These are phyloP conservation scores for Phrynocephalus guinanensis DNA, from an alignment of 2,797 vertebrate species.

Conservation along the genomic window DNA sequence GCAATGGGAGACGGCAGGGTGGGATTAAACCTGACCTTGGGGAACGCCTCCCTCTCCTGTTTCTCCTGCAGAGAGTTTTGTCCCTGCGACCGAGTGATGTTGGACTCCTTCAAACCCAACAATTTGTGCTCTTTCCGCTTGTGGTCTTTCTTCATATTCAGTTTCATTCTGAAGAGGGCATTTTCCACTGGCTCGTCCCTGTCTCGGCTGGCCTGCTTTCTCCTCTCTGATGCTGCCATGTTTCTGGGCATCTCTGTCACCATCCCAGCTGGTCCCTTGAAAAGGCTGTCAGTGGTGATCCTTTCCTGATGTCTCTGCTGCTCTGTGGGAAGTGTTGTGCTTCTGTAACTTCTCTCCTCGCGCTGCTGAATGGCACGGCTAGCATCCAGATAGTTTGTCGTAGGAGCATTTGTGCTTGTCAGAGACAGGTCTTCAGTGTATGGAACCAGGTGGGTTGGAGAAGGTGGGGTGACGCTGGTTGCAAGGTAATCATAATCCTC, in stretches of 20 bases:
- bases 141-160: slow-evolving; percentile 53
- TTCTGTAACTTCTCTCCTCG: slow-evolving; percentile 35
- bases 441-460: slow-evolving; percentile 4
- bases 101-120: slow-evolving; percentile 24
- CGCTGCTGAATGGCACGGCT: slow-evolving; percentile 54
- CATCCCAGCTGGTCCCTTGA: not conserved
- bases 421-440: slow-evolving; percentile 54
- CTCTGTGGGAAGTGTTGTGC: slow-evolving; percentile 24
- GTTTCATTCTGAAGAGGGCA: slow-evolving; percentile 68
- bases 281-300: not conserved
- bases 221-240: slow-evolving; percentile 9
- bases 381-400: slow-evolving; percentile 50
- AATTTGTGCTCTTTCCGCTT: slow-evolving; percentile 3
- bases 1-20: slow-evolving; percentile 69
- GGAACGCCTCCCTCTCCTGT: slow-evolving; percentile 58
- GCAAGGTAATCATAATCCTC: slow-evolving; percentile 79
- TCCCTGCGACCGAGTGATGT: slow-evolving; percentile 34
- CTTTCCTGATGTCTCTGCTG: fast-evolving
- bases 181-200: slow-evolving; percentile 43
- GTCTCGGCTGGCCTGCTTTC: slow-evolving; percentile 45
- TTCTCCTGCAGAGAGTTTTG: slow-evolving; percentile 23
- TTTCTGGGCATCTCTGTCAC: not conserved
- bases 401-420: slow-evolving; percentile 49
- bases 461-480: slow-evolving; percentile 56
- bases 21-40: slow-evolving; percentile 71